Base-by-base conservation (phyloP, 2,113 vertebrate species). In the Platycercus adscitus region DNA sequence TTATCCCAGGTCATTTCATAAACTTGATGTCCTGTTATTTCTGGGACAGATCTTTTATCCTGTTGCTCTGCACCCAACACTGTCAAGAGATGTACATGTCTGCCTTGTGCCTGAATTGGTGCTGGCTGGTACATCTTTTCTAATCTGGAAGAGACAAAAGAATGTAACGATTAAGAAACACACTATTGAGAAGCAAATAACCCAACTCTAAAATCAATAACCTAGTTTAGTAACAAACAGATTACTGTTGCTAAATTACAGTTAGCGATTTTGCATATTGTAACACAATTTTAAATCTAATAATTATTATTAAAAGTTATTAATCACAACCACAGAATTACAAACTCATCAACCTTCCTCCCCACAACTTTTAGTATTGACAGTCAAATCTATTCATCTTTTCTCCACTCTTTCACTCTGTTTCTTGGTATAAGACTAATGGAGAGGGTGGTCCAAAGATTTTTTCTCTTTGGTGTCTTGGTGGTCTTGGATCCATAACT, bases 21-120 rank as follows among this genome's bases (percentile, higher is more conserved):
- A 84, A 25, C 61, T 39, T 85, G 60, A 68, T 95, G 31, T 81
- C 65, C 64, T 89, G 77, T 89, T 75, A 81, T 92, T 94, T 86
- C 55, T 73, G 55, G 46, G 37, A 68, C 5, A 64, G 28, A 44
- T 24, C 17, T 84, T 94, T 64, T 63, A 87, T 75, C 33, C 43
- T 68, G 37, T 71, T 84, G 17, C 20, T 92, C 31, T 2, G 4
- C 39, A 84, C 47, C 39, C 10, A 87, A 26, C 1, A 3, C 9
- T 87, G 55, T 78, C 43, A 78, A 79, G 39, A 81, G 8, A 28
- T 46, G 17, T 61, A 77, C 1, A 2, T 2, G 2, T 81, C 65
- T 85, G 26, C 17, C 39, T 91, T 1, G 0, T 89, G 43, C 11
- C 33, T 75, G 56, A 79, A 55, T 39, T 89, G 17, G 28, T 81